Conservation (phyloP, 2,888 invertebrate species). For the Apeira syringaria region DNA sequence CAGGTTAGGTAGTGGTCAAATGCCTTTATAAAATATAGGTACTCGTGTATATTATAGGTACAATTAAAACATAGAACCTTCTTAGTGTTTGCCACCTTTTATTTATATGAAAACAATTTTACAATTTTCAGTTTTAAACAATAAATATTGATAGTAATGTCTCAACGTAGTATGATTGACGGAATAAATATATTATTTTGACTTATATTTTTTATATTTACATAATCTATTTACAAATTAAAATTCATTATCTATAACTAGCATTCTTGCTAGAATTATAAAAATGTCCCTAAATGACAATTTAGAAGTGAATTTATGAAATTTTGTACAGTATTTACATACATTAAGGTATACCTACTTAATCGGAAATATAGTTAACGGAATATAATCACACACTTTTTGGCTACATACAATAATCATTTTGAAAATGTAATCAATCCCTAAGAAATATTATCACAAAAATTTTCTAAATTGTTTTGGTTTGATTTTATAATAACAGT, state of each 20-base stretch:
- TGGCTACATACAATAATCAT: not conserved
- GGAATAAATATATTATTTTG: conserved; percentile 70
- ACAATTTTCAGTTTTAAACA: conserved; percentile 73
- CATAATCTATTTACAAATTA: conserved; percentile 69
- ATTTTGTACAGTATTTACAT: conserved; percentile 76
- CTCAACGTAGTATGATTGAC: conserved; percentile 68
- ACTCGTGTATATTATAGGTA: too few species aligned
- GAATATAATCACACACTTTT: not conserved
- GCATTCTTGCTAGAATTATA: conserved; percentile 57
- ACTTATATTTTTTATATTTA: conserved; percentile 64
- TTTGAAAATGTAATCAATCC: not conserved
- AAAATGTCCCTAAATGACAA: conserved; percentile 34
- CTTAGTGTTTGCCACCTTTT: conserved; percentile 49
- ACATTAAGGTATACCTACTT: too few species aligned
- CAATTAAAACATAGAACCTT: too few species aligned
- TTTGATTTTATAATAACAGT: not conserved
- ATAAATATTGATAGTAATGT: conserved; percentile 66
- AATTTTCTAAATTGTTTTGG: not conserved
- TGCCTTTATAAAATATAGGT: too few species aligned
- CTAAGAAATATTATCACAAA: not conserved
- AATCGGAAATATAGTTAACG: too few species aligned
- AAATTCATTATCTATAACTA: conserved; percentile 45
- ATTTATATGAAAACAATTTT: conserved; percentile 79
- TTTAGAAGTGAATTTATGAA: conserved; percentile 15
- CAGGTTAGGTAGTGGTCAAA: too few species aligned